phyloP scores from a whole-genome alignment of 2,888 invertebrate species.

The Petrophora chlorosata region DNA sequence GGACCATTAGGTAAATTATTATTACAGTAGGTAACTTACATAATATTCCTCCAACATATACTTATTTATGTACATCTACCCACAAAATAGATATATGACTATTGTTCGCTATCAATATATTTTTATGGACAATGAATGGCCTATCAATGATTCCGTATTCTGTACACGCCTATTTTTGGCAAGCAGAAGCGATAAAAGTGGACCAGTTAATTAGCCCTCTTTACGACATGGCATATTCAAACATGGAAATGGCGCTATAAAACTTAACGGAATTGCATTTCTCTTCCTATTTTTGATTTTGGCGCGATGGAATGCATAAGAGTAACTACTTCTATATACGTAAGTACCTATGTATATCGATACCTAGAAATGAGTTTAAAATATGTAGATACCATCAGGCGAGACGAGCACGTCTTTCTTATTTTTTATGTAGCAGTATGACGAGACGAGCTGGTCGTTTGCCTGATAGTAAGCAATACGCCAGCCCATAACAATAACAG shows the following conservation, averaged over 20 bases:
- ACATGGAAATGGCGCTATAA: slow-evolving; percentile 15
- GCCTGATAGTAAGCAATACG: too few species aligned
- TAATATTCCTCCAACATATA: too few species aligned
- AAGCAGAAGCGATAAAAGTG: slow-evolving; percentile 10
- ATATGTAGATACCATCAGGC: too few species aligned
- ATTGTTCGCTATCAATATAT: slow-evolving; percentile 1
- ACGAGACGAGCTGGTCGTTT: too few species aligned
- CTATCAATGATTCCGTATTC: slow-evolving; percentile 12
- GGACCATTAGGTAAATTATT: too few species aligned
- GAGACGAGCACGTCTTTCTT: too few species aligned
- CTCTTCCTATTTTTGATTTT: slow-evolving; percentile 2
- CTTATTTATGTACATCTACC: too few species aligned
- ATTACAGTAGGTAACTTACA: too few species aligned
- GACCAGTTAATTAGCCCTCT: slow-evolving; percentile 4
- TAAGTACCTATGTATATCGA: neutral
- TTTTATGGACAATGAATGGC: slow-evolving; percentile 15
- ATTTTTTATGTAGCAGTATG: too few species aligned
- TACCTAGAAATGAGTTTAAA: too few species aligned
- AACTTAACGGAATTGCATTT: slow-evolving; percentile 14
- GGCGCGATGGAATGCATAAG: neutral
- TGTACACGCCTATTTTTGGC: slow-evolving; percentile 11
- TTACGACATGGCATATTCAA: slow-evolving; percentile 4
- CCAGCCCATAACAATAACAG: too few species aligned
- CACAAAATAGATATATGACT: too few species aligned
- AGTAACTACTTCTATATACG: neutral